Conservation (phyloP, 2,113 vertebrate genomes). For the Gambusia affinis region DNA sequence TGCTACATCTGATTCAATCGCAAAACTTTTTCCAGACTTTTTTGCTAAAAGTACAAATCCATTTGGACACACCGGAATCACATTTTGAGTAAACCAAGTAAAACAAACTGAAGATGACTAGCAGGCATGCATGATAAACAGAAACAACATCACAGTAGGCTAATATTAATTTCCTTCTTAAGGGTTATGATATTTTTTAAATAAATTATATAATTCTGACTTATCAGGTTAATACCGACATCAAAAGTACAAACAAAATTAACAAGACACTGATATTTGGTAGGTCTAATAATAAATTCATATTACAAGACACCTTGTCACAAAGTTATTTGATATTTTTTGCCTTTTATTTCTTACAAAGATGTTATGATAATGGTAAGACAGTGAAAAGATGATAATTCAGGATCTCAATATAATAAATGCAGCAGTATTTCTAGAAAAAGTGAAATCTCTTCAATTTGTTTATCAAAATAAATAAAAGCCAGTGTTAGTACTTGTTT, state of each 20-base stretch:
- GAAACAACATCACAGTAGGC: neutral
- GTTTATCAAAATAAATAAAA: neutral
- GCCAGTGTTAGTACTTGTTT: too few relatives aligned
- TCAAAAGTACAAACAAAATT: neutral
- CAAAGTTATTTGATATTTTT: neutral
- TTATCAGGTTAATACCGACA: neutral
- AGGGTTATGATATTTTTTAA: too few relatives aligned
- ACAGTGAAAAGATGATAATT: too few relatives aligned
- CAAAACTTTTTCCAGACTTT: slow-evolving; percentile 6
- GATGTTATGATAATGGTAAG: neutral
- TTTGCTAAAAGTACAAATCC: neutral
- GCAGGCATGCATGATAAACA: neutral
- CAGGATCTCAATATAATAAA: too few relatives aligned
- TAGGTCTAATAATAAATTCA: neutral
- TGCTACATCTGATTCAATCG: slow-evolving; percentile 17
- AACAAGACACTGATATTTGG: neutral
- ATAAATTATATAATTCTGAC: neutral
- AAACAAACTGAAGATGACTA: neutral
- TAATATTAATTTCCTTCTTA: too few relatives aligned
- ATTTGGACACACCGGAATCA: neutral
- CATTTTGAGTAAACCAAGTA: neutral
- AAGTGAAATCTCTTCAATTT: neutral
- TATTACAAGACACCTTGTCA: too few relatives aligned
- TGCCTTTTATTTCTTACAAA: neutral
- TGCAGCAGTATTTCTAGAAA: too few relatives aligned